These are phyloP conservation scores for Nymphalis io DNA, from an alignment of 1,140 invertebrate species.

Conservation along the genomic window DNA sequence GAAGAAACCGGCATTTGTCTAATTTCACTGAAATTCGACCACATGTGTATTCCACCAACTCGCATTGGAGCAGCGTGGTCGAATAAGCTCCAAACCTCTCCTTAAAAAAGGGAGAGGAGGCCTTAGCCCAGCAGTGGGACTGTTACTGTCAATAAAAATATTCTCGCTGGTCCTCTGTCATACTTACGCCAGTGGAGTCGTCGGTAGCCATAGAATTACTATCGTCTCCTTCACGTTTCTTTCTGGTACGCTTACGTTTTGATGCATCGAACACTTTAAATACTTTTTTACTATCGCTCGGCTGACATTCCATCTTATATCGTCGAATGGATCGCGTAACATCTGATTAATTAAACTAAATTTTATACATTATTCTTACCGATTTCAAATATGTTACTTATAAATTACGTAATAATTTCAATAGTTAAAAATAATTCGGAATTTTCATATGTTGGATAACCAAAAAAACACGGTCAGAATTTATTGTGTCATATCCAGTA, in stretches of 20 bases:
- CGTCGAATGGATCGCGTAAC: conserved; percentile 55
- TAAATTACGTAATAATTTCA: conserved; percentile 21
- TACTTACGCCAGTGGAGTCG: conserved; percentile 65
- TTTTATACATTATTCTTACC: conserved; percentile 22
- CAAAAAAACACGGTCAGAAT: conserved; percentile 52
- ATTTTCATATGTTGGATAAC: conserved; percentile 51
- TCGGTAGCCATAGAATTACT: conserved; percentile 60
- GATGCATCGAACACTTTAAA: conserved; percentile 72
- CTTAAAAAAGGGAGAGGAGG: too few species aligned
- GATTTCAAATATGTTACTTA: conserved; percentile 23
- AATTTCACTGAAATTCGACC: too few species aligned
- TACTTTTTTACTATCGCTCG: conserved; percentile 75
- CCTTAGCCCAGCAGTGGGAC: too few species aligned
- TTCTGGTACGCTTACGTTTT: conserved; percentile 61
- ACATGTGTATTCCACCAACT: too few species aligned
- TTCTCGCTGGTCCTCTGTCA: not conserved
- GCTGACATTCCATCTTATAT: conserved; percentile 70
- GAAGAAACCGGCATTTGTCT: too few species aligned
- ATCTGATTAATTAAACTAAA: conserved; percentile 44
- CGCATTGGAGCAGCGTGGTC: too few species aligned
- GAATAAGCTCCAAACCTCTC: too few species aligned
- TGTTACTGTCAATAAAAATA: too few species aligned
- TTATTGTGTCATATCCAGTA: conserved; percentile 35
- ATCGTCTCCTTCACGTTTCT: conserved; percentile 61
- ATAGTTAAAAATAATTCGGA: conserved; percentile 47